phyloP scores from a whole-genome alignment of 1,140 invertebrate species.

The Lerema accius region DNA sequence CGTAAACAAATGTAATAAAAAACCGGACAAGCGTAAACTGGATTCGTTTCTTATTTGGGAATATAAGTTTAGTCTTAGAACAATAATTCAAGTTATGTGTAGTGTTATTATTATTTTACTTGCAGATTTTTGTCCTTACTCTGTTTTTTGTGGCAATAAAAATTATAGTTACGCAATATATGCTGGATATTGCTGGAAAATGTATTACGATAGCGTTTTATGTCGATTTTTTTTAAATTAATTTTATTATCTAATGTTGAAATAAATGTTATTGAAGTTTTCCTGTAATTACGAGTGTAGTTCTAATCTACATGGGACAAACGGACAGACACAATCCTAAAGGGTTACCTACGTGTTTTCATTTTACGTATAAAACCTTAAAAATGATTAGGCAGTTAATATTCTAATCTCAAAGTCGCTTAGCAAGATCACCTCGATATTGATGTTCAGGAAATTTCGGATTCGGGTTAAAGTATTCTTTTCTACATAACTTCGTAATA shows the following conservation, averaged over 20 bases:
- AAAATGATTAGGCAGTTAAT: neutral
- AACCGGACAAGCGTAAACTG: neutral
- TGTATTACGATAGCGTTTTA: too few species aligned
- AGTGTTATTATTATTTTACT: too few species aligned
- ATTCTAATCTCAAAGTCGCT: neutral
- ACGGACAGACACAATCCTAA: neutral
- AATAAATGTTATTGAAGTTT: too few species aligned
- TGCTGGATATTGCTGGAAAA: too few species aligned
- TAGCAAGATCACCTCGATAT: neutral
- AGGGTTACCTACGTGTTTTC: neutral
- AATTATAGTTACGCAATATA: too few species aligned
- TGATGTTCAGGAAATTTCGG: neutral
- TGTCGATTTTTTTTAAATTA: too few species aligned
- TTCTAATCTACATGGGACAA: too few species aligned
- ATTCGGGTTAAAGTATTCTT: neutral
- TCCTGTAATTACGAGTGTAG: too few species aligned
- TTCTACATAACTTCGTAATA: neutral
- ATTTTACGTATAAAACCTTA: neutral
- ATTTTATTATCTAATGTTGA: too few species aligned
- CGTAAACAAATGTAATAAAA: constrained; percentile 1
- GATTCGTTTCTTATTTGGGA: neutral
- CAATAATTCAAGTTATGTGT: too few species aligned
- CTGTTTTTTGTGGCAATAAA: too few species aligned
- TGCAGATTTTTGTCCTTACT: too few species aligned
- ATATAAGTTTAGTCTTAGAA: neutral